Conservation (phyloP, 2,113 vertebrate genomes). For the Sclerurus mexicanus region DNA sequence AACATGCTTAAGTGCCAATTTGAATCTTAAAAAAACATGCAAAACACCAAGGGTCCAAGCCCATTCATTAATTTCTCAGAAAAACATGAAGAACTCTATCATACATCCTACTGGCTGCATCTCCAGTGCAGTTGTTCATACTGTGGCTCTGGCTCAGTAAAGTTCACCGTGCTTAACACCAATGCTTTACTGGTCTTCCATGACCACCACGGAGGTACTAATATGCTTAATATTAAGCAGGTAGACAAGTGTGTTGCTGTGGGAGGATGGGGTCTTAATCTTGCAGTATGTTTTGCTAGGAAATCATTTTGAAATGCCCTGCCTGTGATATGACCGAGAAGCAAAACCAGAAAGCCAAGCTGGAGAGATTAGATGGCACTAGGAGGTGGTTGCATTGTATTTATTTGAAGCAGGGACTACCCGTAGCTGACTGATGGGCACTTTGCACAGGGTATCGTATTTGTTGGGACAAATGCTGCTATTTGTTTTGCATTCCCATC, state of each 20-base stretch:
- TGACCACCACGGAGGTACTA: not conserved
- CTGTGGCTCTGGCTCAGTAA: slow-evolving; percentile 28
- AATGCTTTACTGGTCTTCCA: not conserved
- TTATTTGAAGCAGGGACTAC: not conserved
- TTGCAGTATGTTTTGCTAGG: not conserved
- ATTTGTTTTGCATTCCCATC: not conserved
- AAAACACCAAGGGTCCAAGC: slow-evolving; percentile 54
- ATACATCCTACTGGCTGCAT: slow-evolving; percentile 62
- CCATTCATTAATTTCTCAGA: slow-evolving; percentile 20
- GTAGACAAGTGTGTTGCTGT: not conserved
- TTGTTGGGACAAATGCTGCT: not conserved
- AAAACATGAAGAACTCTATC: slow-evolving; percentile 59
- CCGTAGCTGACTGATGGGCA: not conserved
- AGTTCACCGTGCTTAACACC: not conserved
- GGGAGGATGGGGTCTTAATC: not conserved
- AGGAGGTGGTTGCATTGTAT: not conserved
- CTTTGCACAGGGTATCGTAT: not conserved
- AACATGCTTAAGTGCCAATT: slow-evolving; percentile 69
- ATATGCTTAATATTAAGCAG: not conserved
- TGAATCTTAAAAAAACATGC: slow-evolving; percentile 60
- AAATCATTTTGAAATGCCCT: not conserved
- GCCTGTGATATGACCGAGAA: not conserved
- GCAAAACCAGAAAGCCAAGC: not conserved
- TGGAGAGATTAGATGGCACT: not conserved
- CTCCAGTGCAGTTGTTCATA: slow-evolving; percentile 58